These are phyloP conservation scores for Syndactyla subalaris DNA, from an alignment of 2,797 vertebrate species.

Conservation along the genomic window DNA sequence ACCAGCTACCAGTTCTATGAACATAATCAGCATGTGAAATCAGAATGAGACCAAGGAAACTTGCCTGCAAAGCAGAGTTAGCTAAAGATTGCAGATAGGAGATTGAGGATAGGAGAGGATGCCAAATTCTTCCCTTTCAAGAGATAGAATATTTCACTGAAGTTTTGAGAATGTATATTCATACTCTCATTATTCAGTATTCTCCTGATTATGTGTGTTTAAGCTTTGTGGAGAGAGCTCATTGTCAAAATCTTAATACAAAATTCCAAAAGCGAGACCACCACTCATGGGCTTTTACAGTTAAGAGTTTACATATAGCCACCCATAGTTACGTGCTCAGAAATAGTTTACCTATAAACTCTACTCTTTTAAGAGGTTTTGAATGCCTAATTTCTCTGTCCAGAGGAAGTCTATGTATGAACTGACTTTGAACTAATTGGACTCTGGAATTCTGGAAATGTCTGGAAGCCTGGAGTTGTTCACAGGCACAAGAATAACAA, in stretches of 20 bases:
- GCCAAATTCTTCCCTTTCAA: not conserved
- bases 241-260: not conserved
- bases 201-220: not conserved
- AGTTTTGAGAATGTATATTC: not conserved
- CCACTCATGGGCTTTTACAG: not conserved
- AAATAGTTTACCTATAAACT: not conserved
- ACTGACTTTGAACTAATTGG: not conserved
- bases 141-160: not conserved
- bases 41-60: not conserved
- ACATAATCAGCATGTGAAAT: not conserved
- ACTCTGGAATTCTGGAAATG: not conserved
- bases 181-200: not conserved
- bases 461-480: not conserved
- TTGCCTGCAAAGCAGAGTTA: not conserved
- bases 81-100: not conserved
- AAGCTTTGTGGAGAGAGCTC: not conserved
- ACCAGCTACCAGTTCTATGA: not conserved
- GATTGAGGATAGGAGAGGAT: not conserved
- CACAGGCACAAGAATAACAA: not conserved
- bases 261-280: not conserved
- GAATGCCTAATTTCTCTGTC: not conserved
- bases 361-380: not conserved
- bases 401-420: not conserved
- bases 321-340: not conserved
- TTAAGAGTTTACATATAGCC: not conserved